Conservation (phyloP, 2,888 invertebrate genomes). For the Glaucopsyche alexis region DNA sequence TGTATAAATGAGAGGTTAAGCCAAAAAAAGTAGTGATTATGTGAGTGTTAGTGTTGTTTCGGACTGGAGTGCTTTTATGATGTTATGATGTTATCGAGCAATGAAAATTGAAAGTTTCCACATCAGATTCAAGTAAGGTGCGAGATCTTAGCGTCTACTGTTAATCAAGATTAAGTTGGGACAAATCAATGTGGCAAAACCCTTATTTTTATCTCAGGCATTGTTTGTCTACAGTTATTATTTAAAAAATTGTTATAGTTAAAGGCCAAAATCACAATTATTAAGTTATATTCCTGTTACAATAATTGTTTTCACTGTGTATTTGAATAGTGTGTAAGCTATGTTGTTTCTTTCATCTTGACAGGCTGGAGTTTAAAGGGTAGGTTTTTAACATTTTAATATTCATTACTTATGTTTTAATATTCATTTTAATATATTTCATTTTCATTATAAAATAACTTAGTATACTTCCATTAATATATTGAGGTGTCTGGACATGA, state of each 20-base stretch:
- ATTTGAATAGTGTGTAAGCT: slow-evolving; percentile 25
- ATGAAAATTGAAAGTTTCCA: not conserved
- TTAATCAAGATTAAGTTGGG: not conserved
- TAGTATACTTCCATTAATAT: not conserved
- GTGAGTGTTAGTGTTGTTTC: not conserved
- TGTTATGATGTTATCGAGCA: not conserved
- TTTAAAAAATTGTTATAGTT: not conserved
- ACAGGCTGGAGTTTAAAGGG: not conserved
- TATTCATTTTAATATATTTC: not conserved
- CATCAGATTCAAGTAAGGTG: not conserved
- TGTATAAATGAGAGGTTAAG: slow-evolving; percentile 11
- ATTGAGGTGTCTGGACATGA: not conserved
- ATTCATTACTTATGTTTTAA: not conserved
- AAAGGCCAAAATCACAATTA: slow-evolving; percentile 8
- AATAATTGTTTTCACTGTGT: slow-evolving; percentile 2
- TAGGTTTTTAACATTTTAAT: not conserved
- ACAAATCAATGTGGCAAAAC: not conserved
- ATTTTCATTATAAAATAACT: not conserved
- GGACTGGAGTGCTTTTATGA: slow-evolving; percentile 10
- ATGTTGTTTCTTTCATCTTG: slow-evolving; percentile 8
- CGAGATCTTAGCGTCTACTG: no score
- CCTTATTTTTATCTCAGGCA: no score
- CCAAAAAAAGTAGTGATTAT: not conserved
- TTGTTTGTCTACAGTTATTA: not conserved
- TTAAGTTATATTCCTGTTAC: slow-evolving; percentile 2